These are phyloP conservation scores for Mesaphorura yosii DNA, from an alignment of 1,140 invertebrate species.

Conservation along the genomic window DNA sequence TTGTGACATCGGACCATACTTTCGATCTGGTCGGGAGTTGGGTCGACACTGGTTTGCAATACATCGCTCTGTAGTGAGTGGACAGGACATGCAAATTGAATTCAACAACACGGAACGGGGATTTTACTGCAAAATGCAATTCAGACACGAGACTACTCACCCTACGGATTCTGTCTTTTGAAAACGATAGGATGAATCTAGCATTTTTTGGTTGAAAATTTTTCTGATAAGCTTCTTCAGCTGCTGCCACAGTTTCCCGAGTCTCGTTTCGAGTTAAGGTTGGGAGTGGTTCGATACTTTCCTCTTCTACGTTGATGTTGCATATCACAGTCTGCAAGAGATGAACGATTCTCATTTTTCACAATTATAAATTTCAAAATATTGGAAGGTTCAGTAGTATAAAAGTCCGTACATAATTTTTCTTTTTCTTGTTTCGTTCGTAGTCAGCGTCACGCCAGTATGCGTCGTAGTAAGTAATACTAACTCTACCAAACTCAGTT, in stretches of 20 bases:
- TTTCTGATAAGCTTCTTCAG: too few relatives aligned
- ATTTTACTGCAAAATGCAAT: not conserved
- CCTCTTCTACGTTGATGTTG: not conserved
- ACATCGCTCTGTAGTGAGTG: not conserved
- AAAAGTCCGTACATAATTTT: constrained; percentile 2
- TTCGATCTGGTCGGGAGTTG: constrained; percentile 6
- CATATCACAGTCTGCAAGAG: not conserved
- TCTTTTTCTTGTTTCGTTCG: constrained; percentile 27
- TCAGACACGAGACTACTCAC: not conserved
- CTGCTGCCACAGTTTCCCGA: too few relatives aligned
- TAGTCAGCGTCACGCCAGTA: constrained; percentile 25
- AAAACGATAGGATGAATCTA: constrained; percentile 10
- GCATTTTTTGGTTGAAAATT: constrained; percentile 7
- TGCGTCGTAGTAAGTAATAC: constrained; percentile 19
- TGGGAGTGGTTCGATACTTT: not conserved
- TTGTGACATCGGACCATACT: constrained; percentile 10
- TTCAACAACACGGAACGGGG: not conserved
- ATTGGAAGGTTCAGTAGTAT: not conserved
- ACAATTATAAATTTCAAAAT: not conserved
- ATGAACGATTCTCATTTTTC: not conserved
- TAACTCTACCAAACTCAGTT: constrained; percentile 19
- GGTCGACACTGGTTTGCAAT: not conserved
- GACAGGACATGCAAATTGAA: not conserved
- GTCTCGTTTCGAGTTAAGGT: too few relatives aligned
- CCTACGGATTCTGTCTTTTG: constrained; percentile 13